Percentiles rank a stretch among this genome's conserved stretches.
These are phyloP conservation scores for Aphidius ervi DNA, from an alignment of 1,140 invertebrate species.

Conservation along the genomic window DNA sequence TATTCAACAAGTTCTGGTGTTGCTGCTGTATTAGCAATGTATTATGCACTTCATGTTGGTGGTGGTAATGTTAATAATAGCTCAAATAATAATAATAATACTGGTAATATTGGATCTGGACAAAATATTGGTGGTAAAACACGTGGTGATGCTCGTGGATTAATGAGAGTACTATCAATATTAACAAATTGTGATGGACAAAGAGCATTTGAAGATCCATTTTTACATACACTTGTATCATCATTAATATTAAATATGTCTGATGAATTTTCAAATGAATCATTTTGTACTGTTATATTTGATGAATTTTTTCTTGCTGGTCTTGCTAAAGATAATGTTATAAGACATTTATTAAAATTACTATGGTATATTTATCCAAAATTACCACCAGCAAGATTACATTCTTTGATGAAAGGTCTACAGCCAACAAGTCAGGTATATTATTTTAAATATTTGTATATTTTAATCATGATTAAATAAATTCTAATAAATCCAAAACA, in stretches of 20 bases:
- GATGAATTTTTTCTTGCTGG: conserved; percentile 94
- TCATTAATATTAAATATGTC: conserved; percentile 76
- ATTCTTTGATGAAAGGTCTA: conserved; percentile 81
- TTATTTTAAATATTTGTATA: conserved; percentile 7
- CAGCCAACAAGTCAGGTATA: conserved; percentile 67
- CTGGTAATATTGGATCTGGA: conserved; percentile 47
- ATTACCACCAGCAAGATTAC: conserved; percentile 72
- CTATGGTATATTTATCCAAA: conserved; percentile 90
- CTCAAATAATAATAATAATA: conserved; percentile 67
- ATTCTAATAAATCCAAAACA: no score
- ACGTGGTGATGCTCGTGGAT: conserved; percentile 74
- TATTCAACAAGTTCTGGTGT: conserved; percentile 87
- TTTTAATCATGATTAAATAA: conserved; percentile 40
- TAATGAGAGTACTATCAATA: conserved; percentile 83
- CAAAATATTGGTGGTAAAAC: conserved; percentile 68
- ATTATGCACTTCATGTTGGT: conserved; percentile 87
- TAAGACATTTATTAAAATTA: conserved; percentile 87
- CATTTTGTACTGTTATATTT: conserved; percentile 93
- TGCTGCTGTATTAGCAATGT: conserved; percentile 90
- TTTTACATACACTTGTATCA: conserved; percentile 88
- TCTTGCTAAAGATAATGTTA: conserved; percentile 84
- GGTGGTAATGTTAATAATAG: conserved; percentile 65
- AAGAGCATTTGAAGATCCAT: conserved; percentile 90
- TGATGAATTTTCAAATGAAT: conserved; percentile 90
- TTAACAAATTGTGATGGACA: conserved; percentile 88